Conservation (phyloP, 2,113 vertebrate genomes). For the Cavia porcellus region DNA sequence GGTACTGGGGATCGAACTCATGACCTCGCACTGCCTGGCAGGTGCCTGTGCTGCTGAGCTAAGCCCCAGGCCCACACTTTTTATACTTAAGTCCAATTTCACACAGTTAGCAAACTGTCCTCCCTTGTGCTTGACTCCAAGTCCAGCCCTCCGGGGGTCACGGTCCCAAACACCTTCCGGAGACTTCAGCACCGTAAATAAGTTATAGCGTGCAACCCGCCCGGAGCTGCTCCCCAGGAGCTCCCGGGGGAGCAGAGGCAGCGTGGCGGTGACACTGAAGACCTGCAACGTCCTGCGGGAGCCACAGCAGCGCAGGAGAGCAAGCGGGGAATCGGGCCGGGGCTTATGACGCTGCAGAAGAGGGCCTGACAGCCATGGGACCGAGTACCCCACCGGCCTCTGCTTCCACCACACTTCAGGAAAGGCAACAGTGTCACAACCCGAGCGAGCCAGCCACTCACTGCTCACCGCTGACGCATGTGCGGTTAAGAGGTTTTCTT, state of each 20-base stretch:
- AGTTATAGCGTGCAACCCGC: not conserved
- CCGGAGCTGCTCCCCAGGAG: conserved; percentile 14
- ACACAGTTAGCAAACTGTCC: not conserved
- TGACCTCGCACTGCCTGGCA: too few relatives aligned
- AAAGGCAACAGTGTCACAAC: conserved; percentile 24
- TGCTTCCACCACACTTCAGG: not conserved
- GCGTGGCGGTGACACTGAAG: too few relatives aligned
- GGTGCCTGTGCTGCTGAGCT: too few relatives aligned
- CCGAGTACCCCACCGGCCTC: not conserved
- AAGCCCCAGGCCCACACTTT: not conserved
- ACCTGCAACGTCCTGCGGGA: not conserved
- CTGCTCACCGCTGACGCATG: not conserved
- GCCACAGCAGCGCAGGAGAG: not conserved
- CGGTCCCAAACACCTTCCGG: conserved; percentile 33
- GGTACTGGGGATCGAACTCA: too few relatives aligned
- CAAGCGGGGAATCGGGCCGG: not conserved
- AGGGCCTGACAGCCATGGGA: not conserved
- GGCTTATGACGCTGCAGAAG: not conserved
- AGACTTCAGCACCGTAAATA: not conserved
- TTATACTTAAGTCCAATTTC: not conserved
- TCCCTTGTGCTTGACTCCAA: not conserved
- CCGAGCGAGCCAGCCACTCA: not conserved
- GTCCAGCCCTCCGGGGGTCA: not conserved
- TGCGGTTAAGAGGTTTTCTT: not conserved
- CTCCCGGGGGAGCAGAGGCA: not conserved